Evolutionary conservation across 1,140 invertebrate genomes (phyloP), one percentile per base, ranked within the genome.

Genomic region (Caenorhabditis briggsae): DNA sequence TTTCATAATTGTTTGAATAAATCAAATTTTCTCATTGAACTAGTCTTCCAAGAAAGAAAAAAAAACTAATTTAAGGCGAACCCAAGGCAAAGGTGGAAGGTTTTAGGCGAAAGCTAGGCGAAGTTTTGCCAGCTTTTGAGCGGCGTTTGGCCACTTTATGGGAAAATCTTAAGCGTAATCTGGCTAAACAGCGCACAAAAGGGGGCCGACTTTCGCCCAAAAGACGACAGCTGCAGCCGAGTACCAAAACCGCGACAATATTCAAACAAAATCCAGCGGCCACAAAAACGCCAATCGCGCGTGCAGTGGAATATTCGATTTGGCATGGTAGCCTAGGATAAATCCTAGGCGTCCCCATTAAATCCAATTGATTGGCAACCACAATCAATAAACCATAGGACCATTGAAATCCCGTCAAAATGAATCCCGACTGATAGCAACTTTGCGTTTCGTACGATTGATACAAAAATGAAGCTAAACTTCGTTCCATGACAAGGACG

Each of bases 341-440:
- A 6, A 78, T 20, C 16, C 46, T 12, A 1, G 70, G 70, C 8
- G 70, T 78, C 18, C 70, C 70, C 11, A 78, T 78, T 18, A 78
- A 23, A 50, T 78, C 70, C 7, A 78, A 3, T 23, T 78, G 70
- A 53, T 78, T 78, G 2, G 23, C n/a, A 23, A 23, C 70, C 14
- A 50, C 46, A 25, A 78, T 14, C 8, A 78, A 23, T 3, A 78
- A 23, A 9, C 18, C 70, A 23, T 78, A 78, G 2, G 46, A 46
- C 70, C 70, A 78, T 78, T 78, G 70, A 18, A 78, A 50, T 8
- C 70, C 70, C 3, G 70, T 78, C 12, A 78, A 25, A 12, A 78
- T 50, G 46, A 78, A 78, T 12, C 70, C 70, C 5, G 70, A 78
- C 23, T 78, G 70, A 78, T 78, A 78, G 9, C 70, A 78, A 50